Evolutionary conservation across 1,140 invertebrate species (phyloP), one percentile per base, ranked within the genome.

Genomic region (Lasioglossum albipes): DNA sequence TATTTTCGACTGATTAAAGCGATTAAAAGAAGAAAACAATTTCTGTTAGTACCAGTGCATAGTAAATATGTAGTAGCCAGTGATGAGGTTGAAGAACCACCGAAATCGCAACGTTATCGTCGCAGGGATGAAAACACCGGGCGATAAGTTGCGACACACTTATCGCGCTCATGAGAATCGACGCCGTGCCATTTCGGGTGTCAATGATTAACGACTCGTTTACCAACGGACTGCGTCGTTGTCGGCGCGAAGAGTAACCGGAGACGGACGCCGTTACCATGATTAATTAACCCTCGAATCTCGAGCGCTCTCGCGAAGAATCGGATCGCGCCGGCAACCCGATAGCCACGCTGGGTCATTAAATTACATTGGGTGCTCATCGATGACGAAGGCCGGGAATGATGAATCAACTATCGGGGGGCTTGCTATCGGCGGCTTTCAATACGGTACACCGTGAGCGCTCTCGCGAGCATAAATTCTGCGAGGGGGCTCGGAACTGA

Each of bases 221-320:
- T 54, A 54, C 52, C 13, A 84, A 84, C 73, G 82, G 5, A 84
- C 67, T 73, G 18, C 82, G 76, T 49, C 9, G 54, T 84, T 84
- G 75, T 16, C 45, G 61, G 72, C 68, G 22, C 16, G 12, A 22
- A 9, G 57, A 54, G 61, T 76, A 84, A 72, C 69, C 69, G 72
- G 22, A 84, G 57, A 82, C 57, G 59, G 52, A 71, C 73, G 66
- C 45, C 70, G 77, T 75, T 84, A 84, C 79, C 75, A 69, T 80
- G 72, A 84, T 84, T 84, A 84, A 84, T 84, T 84, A 79, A 79
- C 76, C 68, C 62, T 72, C 49, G 54, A 49, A 67, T 66, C 45
- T 54, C 31, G 18, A 41, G 31, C 52, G 59, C 36, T 36, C 36
- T 36, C 36, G 69, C 27, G 61, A 74, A 70, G 45, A 80, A 84